A percentile compares a stretch with the other conserved stretches of the same genome.
phyloP scores from a whole-genome alignment of 2,888 invertebrate species.

The Zaprionus bogoriensis region DNA sequence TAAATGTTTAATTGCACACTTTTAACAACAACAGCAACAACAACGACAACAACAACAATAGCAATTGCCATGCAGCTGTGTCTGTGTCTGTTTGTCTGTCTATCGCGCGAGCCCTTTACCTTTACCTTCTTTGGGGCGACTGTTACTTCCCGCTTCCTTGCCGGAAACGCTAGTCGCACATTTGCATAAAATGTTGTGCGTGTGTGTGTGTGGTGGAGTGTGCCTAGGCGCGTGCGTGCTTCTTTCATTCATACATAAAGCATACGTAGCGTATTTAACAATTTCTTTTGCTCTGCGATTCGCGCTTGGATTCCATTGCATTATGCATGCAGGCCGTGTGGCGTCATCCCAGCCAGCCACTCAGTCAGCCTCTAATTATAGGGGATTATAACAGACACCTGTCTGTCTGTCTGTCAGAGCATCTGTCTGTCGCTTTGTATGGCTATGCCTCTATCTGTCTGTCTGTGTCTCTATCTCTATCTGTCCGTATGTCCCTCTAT shows the following conservation, averaged over 20 bases:
- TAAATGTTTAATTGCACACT: too few relatives aligned
- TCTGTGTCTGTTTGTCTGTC: too few relatives aligned
- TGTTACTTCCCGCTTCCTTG: slow-evolving; percentile 52
- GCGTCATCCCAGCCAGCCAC: slow-evolving; percentile 17
- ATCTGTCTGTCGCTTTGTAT: too few relatives aligned
- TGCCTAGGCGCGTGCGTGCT: slow-evolving; percentile 62
- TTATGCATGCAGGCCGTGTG: slow-evolving; percentile 64
- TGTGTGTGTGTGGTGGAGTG: slow-evolving; percentile 9
- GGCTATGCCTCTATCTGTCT: too few relatives aligned
- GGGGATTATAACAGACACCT: slow-evolving; percentile 54
- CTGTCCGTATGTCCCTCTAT: too few relatives aligned
- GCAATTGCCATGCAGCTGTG: too few relatives aligned
- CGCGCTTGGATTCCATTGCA: slow-evolving; percentile 25
- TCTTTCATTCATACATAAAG: slow-evolving; percentile 47
- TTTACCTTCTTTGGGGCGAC: background rate
- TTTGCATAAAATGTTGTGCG: slow-evolving; percentile 31
- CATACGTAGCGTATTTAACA: slow-evolving; percentile 34
- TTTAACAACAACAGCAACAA: too few relatives aligned
- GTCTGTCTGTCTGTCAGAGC: slow-evolving; percentile 2
- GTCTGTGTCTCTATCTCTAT: too few relatives aligned
- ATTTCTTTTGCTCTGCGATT: slow-evolving; percentile 42
- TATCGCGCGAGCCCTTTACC: background rate
- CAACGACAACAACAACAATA: too few relatives aligned
- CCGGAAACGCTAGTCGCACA: slow-evolving; percentile 45
- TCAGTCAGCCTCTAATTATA: too few relatives aligned